Base-by-base conservation (phyloP, 2,113 vertebrate genomes). In the Paramisgurnus dabryanus region DNA sequence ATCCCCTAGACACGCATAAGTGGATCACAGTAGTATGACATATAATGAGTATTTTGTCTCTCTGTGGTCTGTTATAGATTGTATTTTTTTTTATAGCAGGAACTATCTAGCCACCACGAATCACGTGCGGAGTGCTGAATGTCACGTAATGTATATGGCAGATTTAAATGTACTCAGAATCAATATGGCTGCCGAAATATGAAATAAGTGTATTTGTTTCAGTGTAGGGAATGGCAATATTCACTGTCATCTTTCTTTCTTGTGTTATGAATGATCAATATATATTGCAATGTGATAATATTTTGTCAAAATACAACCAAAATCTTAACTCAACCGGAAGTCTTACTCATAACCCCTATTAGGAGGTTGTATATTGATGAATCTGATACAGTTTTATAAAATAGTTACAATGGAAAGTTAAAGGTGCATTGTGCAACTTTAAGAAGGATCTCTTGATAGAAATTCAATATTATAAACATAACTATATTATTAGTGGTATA, bases 81-180 rank as follows among this genome's bases (percentile, higher is more conserved):
- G 6, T 11, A 53, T 22, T 39, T 76, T 65, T 49, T 18, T 43
- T 47, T 50, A 40, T 4, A 41, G 27, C 18, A 64, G 60, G 65
- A 50, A 47, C 68, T 50, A 39, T 72, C 57, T 80, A 15, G 63
- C 34, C 5, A 34, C 53, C 65, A 67, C 69, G 73, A 64, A 34
- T 34, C 27, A 34, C 27, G 50, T 39, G 18, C n/a, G 39, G 55
- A 74, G 41, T 47, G 49, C 50, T 13, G 11, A 47, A 22, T 41
- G n/a, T 53, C 58, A 22, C n/a, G 45, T 80, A 47, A 57, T 50
- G 17, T 55, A 64, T 55, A 12, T 65, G 61, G 39, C 39, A 66
- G 70, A 64, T 66, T 67, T 75, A 81, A 45, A 58, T 67, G 39
- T n/a, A 53, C 64, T 68, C 41, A 47, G 40, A 45, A 18, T 69